Conservation (phyloP, 2,888 invertebrate genomes). For the Drosophila bunnanda region DNA sequence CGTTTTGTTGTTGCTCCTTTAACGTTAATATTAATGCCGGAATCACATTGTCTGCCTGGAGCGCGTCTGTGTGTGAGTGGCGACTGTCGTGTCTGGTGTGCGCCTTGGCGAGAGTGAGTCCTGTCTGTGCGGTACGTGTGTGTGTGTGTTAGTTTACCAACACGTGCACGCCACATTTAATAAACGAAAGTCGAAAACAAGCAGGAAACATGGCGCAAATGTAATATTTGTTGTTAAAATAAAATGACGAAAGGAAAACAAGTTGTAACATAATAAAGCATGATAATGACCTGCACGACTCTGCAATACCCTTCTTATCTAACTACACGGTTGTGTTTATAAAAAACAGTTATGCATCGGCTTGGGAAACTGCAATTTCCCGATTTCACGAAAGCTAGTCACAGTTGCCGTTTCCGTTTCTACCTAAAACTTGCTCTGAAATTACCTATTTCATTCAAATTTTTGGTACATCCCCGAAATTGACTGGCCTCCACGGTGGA, state of each 20-base stretch:
- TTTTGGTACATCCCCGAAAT: slow-evolving; percentile 14
- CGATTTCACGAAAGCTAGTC: neutral
- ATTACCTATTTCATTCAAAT: neutral
- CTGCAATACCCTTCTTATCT: slow-evolving; percentile 27
- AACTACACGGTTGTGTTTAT: too few relatives aligned
- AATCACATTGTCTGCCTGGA: slow-evolving; percentile 66
- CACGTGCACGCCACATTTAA: slow-evolving; percentile 77
- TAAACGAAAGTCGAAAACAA: slow-evolving; percentile 55
- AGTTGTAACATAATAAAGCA: slow-evolving; percentile 47
- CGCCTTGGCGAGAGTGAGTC: neutral
- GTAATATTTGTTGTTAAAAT: slow-evolving; percentile 72
- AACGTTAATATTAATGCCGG: slow-evolving; percentile 74
- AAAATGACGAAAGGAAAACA: slow-evolving; percentile 54
- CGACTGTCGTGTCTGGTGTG: slow-evolving; percentile 43
- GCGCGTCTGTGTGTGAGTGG: slow-evolving; percentile 36
- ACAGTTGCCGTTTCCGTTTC: neutral
- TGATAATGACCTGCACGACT: neutral
- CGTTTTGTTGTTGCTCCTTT: slow-evolving; percentile 55
- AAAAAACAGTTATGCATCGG: too few relatives aligned
- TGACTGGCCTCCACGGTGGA: neutral
- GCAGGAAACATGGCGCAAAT: slow-evolving; percentile 62
- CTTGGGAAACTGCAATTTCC: neutral
- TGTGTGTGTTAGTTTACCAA: slow-evolving; percentile 64
- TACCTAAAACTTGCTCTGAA: neutral
- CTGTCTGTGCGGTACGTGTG: slow-evolving; percentile 17